Percentiles rank a stretch among this genome's conserved stretches.
phyloP scores from a whole-genome alignment of 2,113 vertebrate species.

The Neogale vison region DNA sequence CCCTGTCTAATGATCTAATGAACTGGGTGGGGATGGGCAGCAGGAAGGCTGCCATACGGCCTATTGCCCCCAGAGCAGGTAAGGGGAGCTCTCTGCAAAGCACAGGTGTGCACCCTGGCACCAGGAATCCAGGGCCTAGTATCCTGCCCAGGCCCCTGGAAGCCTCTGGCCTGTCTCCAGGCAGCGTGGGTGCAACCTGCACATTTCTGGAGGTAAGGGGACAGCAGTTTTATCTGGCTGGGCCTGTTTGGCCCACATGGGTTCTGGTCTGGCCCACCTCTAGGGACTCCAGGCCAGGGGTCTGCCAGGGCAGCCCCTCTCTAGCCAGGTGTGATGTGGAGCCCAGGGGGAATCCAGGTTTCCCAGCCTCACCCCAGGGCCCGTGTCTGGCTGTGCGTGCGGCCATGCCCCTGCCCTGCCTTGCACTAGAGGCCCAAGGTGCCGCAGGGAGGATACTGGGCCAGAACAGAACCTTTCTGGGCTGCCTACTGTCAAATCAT shows the following conservation, averaged over 20 bases:
- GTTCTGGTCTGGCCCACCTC: background rate
- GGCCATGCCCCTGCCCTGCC: background rate
- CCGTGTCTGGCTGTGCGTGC: background rate
- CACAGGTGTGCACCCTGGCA: background rate
- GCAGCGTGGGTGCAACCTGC: background rate
- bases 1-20: background rate
- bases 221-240: background rate
- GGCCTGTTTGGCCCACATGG: background rate
- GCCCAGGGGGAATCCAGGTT: background rate
- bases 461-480: background rate
- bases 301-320: background rate
- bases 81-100: background rate
- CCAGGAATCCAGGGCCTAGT: background rate
- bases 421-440: background rate
- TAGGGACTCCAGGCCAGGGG: background rate
- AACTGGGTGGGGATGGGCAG: too few species aligned
- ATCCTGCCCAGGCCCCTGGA: background rate
- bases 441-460: fast-evolving
- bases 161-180: background rate
- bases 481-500: background rate
- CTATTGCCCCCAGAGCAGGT: background rate
- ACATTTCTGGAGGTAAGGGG: background rate
- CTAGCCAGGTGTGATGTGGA: background rate
- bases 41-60: background rate
- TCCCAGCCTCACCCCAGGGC: background rate